These are phyloP conservation scores for Sitta carolinensis DNA, from an alignment of 2,797 vertebrate genomes.

Conservation along the genomic window DNA sequence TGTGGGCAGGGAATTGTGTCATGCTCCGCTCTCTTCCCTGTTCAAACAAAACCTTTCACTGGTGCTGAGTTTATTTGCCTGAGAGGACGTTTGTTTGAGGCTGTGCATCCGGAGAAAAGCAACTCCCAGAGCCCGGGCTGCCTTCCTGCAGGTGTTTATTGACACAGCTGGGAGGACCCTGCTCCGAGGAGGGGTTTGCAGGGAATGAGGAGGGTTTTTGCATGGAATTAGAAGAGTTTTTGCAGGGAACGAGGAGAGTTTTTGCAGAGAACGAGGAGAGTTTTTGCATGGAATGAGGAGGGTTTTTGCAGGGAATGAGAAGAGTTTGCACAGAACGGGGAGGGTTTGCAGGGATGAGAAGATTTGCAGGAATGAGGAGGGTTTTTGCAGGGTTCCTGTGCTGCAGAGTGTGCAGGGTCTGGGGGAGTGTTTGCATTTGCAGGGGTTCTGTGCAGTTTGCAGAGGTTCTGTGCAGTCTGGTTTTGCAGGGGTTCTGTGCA, in stretches of 20 bases:
- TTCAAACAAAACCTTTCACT: background rate
- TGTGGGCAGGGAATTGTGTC: background rate
- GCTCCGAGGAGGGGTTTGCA: background rate
- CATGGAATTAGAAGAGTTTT: too few relatives aligned
- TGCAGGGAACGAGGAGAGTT: background rate
- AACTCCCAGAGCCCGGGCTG: background rate
- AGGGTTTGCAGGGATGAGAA: background rate
- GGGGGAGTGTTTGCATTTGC: background rate
- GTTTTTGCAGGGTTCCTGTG: background rate
- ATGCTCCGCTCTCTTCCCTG: background rate
- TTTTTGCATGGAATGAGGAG: background rate
- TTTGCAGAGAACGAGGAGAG: background rate
- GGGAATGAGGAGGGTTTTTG: too few relatives aligned
- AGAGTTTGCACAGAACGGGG: too few relatives aligned
- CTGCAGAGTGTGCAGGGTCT: rapidly evolving
- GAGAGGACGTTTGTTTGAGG: background rate
- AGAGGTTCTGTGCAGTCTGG: too few relatives aligned
- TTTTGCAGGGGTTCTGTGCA: too few relatives aligned
- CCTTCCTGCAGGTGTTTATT: background rate
- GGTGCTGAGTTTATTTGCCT: background rate
- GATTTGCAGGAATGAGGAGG: too few relatives aligned
- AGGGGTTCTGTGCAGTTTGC: too few relatives aligned
- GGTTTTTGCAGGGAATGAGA: background rate
- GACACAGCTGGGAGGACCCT: background rate
- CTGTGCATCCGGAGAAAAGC: background rate